Base-by-base conservation (phyloP, 2,113 vertebrate species). In the Bungarus multicinctus region DNA sequence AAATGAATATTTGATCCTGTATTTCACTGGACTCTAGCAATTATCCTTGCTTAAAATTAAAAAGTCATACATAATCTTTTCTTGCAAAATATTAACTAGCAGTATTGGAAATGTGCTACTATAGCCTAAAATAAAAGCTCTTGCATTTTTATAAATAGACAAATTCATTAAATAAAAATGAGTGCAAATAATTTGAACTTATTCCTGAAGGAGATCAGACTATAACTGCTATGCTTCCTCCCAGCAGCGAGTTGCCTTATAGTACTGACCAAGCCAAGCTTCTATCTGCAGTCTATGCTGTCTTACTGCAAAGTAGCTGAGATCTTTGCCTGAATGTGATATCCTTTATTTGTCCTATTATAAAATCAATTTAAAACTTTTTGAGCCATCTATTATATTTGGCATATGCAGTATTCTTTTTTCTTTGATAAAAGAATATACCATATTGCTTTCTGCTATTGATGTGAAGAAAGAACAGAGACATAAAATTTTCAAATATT, bases 371-470 rank as follows among this genome's bases (percentile, higher is more conserved):
- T 89, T 50, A 34, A 92, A 92, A 69, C 85, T 88, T 88, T 92
- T 22, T 85, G 9, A 85, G 53, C 64, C 47, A 89, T 43, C 55
- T 89, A 57, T 89, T 89, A 55, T 81, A 12, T 58, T 69, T 58
- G 88, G 88, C 11, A 64, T 4, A 3, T 30, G 27, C 60, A 64
- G 27, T 60, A 60, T 64, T 64, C 30, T 10, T 30, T 64, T 64
- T 64, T n/a, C 60, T 81, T 89, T 85, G 88, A 53, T 88, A 89
- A 74, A 92, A 85, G 45, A 89, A 92, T 89, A 89, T 89, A 85
- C 20, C 69, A 60, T 89, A 85, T 85, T 85, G 53, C 85, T 85
- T 89, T 39, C 43, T 9, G 25, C 43, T 45, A 58, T 30, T 52
- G 53, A 85, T 57, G 30, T 89, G 88, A 89, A 69, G 85, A 69